phyloP scores from a whole-genome alignment of 2,797 vertebrate genomes.

The Eidolon dupreanum region DNA sequence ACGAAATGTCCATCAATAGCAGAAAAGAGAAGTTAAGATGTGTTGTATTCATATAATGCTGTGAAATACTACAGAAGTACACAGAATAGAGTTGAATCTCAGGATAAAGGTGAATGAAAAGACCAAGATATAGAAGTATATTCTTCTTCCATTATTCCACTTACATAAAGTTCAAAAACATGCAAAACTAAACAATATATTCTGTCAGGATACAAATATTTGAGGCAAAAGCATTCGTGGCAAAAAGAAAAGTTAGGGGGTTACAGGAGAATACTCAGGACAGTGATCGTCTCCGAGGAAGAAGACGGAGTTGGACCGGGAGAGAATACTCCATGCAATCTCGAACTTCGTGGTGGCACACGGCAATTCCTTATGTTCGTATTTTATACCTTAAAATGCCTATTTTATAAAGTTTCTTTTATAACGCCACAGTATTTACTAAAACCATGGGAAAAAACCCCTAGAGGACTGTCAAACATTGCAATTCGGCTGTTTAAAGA shows the following conservation, averaged over 20 bases:
- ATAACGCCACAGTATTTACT: background rate
- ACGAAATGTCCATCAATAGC: background rate
- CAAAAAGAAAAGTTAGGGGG: background rate
- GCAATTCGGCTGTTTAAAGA: background rate
- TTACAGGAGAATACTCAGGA: background rate
- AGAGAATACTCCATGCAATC: background rate
- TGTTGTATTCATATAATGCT: background rate
- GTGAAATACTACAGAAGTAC: background rate
- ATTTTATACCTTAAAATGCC: background rate
- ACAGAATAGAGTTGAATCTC: accelerated
- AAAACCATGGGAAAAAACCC: background rate
- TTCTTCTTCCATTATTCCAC: background rate
- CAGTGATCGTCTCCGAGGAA: background rate
- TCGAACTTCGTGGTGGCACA: background rate
- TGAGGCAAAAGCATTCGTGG: background rate
- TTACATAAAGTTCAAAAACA: background rate
- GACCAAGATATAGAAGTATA: background rate
- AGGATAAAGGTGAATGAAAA: background rate
- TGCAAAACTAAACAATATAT: background rate
- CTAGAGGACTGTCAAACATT: background rate
- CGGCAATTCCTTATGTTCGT: background rate
- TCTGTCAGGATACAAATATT: background rate
- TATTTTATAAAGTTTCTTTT: background rate
- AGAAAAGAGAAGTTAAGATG: background rate
- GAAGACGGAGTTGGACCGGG: background rate